Conservation (phyloP, 2,113 vertebrate species). For the Cyanistes caeruleus region DNA sequence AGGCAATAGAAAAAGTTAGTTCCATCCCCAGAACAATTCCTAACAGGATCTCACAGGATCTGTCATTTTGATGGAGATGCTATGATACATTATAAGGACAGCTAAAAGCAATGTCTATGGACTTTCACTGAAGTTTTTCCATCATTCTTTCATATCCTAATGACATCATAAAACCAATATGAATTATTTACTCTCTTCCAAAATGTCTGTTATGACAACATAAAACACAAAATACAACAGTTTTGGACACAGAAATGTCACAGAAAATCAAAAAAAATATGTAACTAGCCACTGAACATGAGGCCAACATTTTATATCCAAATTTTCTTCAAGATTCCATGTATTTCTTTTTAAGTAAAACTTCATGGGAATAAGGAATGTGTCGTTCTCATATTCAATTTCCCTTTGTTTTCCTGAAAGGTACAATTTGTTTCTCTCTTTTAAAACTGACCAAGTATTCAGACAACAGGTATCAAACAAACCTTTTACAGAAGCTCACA, state of each 20-base stretch:
- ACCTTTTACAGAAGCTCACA: background rate
- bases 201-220: background rate
- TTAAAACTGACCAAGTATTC: background rate
- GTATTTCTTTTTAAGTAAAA: background rate
- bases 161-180: background rate
- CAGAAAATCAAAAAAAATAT: background rate
- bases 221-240: background rate
- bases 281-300: background rate
- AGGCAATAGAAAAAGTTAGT: background rate
- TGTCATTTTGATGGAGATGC: background rate
- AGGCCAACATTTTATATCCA: background rate
- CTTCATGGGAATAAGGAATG: background rate
- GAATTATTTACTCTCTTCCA: background rate
- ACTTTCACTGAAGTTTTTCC: background rate
- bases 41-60: background rate
- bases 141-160: background rate
- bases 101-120: background rate
- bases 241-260: background rate
- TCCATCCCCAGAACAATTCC: background rate
- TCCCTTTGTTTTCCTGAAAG: background rate
- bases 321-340: background rate
- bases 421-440: background rate
- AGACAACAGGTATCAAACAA: background rate
- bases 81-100: background rate
- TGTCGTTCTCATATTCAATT: background rate